Base-by-base conservation (phyloP, 2,113 vertebrate genomes). In the Pundamilia nyererei region DNA sequence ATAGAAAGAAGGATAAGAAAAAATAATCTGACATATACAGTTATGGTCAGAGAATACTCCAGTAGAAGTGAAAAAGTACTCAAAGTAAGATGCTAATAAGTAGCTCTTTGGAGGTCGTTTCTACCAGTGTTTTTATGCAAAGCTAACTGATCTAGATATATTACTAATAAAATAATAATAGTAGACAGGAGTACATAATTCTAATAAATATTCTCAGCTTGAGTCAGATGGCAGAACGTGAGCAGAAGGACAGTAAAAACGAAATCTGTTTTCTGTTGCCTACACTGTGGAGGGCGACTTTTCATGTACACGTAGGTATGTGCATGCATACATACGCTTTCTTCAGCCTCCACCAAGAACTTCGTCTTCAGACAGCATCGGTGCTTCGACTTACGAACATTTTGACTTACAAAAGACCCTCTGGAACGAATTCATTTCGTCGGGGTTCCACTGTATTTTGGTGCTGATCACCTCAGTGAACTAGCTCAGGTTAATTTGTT, bases 211-310 rank as follows among this genome's bases (percentile, higher is more conserved):
- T 62, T 35, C 17, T 35, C 58, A 62, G 58, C 31, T 62, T n/a
- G 31, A 62, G 10, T 35, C 56, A 60, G 29, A 35, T 35, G 9
- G 31, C 31, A n/a, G 58, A 62, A 35, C 0, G 6, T 0, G 9
- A 62, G 31, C 31, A 35, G 56, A 33, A 33, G 29, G 29, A n/a
- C 6, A 65, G 1, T 62, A 65, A 60, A 60, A 33, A 17, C 14
- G 0, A 60, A 9, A 60, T 10, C 24, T 56, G 8, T 60, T 31
- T 31, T 60, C 7, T n/a, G 31, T 2, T 35, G 60, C 17, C 60
- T 12, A 5, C 10, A 12, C 11, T n/a, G 17, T 65, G 9, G 17
- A 35, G 17, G 9, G 31, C 2, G 1, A 5, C 31, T 65, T 12
- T 35, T 17, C 4, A 55, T 13, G 54, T 26, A 55, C 21, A 55